phyloP scores from a whole-genome alignment of 2,888 invertebrate species.

The Tortricodes alternella region DNA sequence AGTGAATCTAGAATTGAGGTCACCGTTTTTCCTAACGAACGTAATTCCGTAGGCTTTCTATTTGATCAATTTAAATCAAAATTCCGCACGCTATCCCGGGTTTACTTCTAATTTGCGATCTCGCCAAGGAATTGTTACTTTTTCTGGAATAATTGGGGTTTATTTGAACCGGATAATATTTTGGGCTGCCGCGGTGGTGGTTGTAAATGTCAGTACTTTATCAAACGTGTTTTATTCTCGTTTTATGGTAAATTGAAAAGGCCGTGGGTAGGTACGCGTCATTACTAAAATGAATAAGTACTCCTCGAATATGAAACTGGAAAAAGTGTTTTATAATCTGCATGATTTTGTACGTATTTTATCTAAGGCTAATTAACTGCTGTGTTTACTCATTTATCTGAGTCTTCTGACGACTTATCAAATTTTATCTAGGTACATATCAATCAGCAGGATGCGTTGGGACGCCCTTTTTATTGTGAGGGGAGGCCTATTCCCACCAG shows the following conservation, averaged over 20 bases:
- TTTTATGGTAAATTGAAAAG: constrained; percentile 5
- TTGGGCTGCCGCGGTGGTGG: not conserved
- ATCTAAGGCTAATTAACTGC: too few relatives aligned
- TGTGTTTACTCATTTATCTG: too few relatives aligned
- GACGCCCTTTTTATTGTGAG: too few relatives aligned
- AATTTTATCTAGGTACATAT: too few relatives aligned
- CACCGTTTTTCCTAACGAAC: constrained; percentile 17
- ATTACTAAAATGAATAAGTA: too few relatives aligned
- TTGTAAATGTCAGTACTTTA: constrained; percentile 16
- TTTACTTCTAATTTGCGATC: constrained; percentile 28
- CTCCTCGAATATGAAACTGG: too few relatives aligned
- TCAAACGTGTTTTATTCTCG: constrained; percentile 5
- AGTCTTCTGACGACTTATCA: too few relatives aligned
- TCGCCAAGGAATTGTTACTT: not conserved
- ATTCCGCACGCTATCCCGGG: constrained; percentile 34
- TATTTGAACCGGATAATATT: constrained; percentile 10
- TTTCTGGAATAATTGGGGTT: constrained; percentile 8
- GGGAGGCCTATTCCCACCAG: too few relatives aligned
- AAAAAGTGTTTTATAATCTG: too few relatives aligned
- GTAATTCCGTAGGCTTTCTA: constrained; percentile 29
- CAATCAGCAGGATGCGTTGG: too few relatives aligned
- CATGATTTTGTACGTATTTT: too few relatives aligned
- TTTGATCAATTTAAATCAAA: constrained; percentile 38
- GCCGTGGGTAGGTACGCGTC: not conserved
- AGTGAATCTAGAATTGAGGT: not conserved